Evolutionary conservation across 1,140 invertebrate species (phyloP), one percentile per base, ranked within the genome.

Genomic region (Ladona fulva): DNA sequence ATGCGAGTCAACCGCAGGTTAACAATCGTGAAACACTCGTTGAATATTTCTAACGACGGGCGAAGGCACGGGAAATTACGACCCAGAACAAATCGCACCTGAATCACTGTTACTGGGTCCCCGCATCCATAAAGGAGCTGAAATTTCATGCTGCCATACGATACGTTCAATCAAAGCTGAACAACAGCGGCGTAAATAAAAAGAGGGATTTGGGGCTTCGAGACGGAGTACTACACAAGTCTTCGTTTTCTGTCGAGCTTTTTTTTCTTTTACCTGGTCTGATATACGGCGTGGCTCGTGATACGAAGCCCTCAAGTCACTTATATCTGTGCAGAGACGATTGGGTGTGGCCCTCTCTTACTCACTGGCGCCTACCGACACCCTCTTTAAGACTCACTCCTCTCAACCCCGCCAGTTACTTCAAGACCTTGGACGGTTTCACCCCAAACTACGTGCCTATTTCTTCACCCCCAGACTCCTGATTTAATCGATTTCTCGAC

Each of bases 101-200:
- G 52, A 22, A 66, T 66, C 52, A 66, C 52, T 6, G 52, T 66
- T 66, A 12, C 12, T 66, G 5, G n/a, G 52, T 22, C 3, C 14
- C 52, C 44, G 10, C 44, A 10, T 10, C 44, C 44, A 66, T 1
- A 66, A 66, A 66, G 52, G 52, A 22, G 52, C n/a, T 66, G n/a
- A 66, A 66, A 66, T 66, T 66, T 66, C 52, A 66, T 66, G 52
- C 52, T 66, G 52, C n/a, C 52, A 66, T 66, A 16, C 52, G 52
- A 66, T 66, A 16, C 52, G 52, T 22, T 66, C 52, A 66, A 66
- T 66, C 52, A 66, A 66, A 66, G 16, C 52, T 5, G 5, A 22
- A 12, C 3, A 19, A 66, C 3, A 66, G 29, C 29, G 29, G 29
- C 29, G 29, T 37, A 37, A 37, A 37, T 37, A 37, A 37, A 37